Conservation (phyloP, 2,797 vertebrate genomes). For the Huso huso region DNA sequence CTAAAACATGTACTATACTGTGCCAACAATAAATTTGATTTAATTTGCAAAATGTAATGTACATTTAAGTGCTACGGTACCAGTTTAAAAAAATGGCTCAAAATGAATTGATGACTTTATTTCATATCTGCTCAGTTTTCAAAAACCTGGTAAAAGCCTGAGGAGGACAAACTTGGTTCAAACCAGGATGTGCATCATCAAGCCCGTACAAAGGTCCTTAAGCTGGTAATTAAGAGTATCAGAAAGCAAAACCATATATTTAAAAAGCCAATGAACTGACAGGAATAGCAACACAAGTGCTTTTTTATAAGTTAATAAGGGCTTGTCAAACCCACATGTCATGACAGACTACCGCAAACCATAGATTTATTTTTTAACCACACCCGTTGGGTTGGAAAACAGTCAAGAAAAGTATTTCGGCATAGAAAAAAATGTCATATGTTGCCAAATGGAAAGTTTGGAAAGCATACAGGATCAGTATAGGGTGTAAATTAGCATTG, state of each 20-base stretch:
- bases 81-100: too few relatives aligned
- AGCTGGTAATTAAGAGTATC: slow-evolving; percentile 52
- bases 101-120: too few relatives aligned
- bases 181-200: slow-evolving; percentile 8
- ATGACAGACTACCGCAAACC: slow-evolving; percentile 23
- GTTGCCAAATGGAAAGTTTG: too few relatives aligned
- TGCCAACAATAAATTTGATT: too few relatives aligned
- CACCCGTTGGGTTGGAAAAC: slow-evolving; percentile 30
- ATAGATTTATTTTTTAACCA: slow-evolving; percentile 37
- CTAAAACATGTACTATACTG: too few relatives aligned
- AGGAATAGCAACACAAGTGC: slow-evolving; percentile 50
- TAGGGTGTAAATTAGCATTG: slow-evolving; percentile 13
- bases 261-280: slow-evolving; percentile 43
- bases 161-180: background rate
- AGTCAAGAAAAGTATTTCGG: slow-evolving; percentile 5
- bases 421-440: too few relatives aligned
- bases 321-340: slow-evolving; percentile 47
- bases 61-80: too few relatives aligned
- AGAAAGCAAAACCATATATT: slow-evolving; percentile 47
- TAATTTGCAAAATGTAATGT: too few relatives aligned
- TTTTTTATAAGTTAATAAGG: slow-evolving; percentile 56
- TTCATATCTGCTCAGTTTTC: background rate
- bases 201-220: slow-evolving; percentile 11
- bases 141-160: background rate
- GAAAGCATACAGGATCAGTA: too few relatives aligned